Evolutionary conservation across 1,140 invertebrate genomes (phyloP).

Genomic region (Polypedilum pembai): DNA sequence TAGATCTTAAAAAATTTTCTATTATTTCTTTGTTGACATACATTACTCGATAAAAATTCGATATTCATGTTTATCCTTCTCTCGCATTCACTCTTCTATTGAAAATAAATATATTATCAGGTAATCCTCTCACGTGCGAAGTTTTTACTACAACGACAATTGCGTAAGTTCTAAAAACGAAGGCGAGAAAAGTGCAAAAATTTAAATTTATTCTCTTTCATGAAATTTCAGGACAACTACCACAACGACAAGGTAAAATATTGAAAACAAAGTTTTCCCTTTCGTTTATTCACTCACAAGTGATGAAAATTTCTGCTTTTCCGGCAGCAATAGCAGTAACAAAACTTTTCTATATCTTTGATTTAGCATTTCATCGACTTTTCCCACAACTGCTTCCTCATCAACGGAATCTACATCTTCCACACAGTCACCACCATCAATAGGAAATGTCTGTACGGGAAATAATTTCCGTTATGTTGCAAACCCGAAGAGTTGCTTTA

Average conservation of each 20-base stretch:
- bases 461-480: constrained; percentile 22
- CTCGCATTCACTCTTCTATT: background rate
- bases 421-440: background rate
- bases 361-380: constrained; percentile 8
- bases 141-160: background rate
- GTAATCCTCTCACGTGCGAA: constrained; percentile 9
- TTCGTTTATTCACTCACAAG: background rate
- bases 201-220: constrained; percentile 14
- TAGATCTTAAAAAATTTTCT: too few relatives aligned
- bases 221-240: background rate
- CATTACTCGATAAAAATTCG: background rate
- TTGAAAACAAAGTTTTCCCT: background rate
- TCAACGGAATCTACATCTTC: background rate
- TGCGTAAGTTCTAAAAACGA: background rate
- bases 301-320: background rate
- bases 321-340: background rate
- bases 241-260: background rate
- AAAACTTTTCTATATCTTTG: constrained; percentile 13
- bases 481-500: background rate
- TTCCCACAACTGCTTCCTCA: background rate
- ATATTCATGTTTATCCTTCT: background rate
- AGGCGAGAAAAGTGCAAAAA: background rate
- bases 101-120: constrained; percentile 2
- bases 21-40: too few relatives aligned
- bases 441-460: background rate